Conservation (phyloP, 2,797 vertebrate species). For the Lepus oiostolus region DNA sequence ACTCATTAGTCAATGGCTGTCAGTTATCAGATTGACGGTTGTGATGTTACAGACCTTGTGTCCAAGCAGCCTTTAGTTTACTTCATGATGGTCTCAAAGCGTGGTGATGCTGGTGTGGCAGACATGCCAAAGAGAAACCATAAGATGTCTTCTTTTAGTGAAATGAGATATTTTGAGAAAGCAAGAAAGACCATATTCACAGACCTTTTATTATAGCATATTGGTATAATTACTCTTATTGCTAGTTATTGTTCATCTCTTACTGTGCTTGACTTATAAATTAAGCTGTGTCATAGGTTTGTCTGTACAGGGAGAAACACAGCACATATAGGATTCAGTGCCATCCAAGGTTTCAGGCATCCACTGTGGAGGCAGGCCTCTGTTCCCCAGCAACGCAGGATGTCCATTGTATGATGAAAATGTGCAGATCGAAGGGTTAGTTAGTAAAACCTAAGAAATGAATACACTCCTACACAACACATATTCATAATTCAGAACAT, state of each 20-base stretch:
- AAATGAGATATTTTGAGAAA: neutral
- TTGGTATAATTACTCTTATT: neutral
- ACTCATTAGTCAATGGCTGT: neutral
- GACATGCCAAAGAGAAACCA: neutral
- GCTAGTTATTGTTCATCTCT: neutral
- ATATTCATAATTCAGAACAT: neutral
- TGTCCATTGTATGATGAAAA: neutral
- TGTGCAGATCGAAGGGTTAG: neutral
- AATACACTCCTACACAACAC: neutral
- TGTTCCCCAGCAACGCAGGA: too few species aligned
- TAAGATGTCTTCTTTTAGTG: neutral
- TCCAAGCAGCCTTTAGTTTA: neutral
- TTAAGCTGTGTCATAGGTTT: neutral
- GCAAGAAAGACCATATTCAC: neutral
- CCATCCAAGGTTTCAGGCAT: neutral
- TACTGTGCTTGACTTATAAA: neutral
- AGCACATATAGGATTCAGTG: neutral
- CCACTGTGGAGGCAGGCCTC: neutral
- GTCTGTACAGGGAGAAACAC: neutral
- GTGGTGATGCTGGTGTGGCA: neutral
- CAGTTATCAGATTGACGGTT: neutral
- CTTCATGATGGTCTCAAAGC: neutral
- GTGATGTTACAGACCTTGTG: neutral
- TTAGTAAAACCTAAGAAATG: neutral
- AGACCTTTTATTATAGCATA: neutral